Evolutionary conservation across 1,140 invertebrate species (phyloP), one percentile per base, ranked within the genome.

Genomic region (Acyrthosiphon pisum): DNA sequence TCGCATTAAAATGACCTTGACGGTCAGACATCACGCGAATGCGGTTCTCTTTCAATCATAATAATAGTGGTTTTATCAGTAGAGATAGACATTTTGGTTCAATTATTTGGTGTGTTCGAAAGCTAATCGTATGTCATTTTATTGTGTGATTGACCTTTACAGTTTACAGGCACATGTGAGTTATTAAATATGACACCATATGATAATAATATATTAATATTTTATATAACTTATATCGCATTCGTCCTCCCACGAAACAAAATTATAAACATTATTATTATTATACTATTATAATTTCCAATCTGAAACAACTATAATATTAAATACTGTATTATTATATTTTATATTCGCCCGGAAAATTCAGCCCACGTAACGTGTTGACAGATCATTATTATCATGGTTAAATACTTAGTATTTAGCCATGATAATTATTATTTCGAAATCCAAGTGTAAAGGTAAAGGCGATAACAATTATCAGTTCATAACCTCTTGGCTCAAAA

Each of bases 11-110:
- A 76, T n/a, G 60, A n/a, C 60, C 60, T 76, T 76, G 30, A 76
- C 30, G 60, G n/a, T n/a, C 60, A 76, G 30, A n/a, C 30, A n/a
- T 76, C 14, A n/a, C 14, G 60, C 60, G 14, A 76, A 76, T 30
- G 60, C 4, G 30, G 14, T 68, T 68, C 30, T 76, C 14, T n/a
- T 76, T 76, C 30, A n/a, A 76, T 76, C 30, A 14, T 76, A 76
- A 76, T n/a, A 76, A 76, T n/a, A 76, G 60, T n/a, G 11, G 60
- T 76, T 76, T 76, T 76, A 76, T 76, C 60, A n/a, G 60, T n/a
- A 76, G 30, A n/a, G 11, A 76, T 76, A n/a, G 30, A 76, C 60
- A 76, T 68, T 68, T 68, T 76, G 60, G 14, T 60, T 76, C 60
- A 76, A 76, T 76, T 76, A 76, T 76, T 76, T 76, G n/a, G 60